A percentile compares a stretch with the other conserved stretches of the same genome.
Evolutionary conservation across 2,888 invertebrate species (phyloP).

Genomic region (Eurois occulta): DNA sequence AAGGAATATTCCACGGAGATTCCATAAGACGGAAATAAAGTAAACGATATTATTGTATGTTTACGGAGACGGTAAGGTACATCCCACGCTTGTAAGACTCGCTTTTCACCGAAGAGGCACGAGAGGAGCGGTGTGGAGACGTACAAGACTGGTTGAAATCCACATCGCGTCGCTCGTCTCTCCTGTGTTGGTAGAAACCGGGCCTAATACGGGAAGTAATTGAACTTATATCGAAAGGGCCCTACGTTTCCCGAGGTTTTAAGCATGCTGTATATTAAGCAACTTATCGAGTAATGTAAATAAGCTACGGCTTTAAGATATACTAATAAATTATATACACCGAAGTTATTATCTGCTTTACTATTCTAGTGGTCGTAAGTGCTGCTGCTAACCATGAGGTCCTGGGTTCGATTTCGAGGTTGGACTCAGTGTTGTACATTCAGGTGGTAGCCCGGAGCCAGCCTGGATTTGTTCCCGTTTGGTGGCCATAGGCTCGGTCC

Average conservation of each 20-base stretch:
- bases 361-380: background rate
- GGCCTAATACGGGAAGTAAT: background rate
- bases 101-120: background rate
- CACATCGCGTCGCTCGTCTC: background rate
- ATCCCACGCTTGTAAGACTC: constrained; percentile 5
- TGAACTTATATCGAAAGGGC: background rate
- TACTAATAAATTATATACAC: background rate
- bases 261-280: constrained; percentile 15
- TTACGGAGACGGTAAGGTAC: constrained; percentile 1
- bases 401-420: background rate
- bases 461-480: no score
- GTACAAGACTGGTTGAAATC: background rate
- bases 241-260: background rate
- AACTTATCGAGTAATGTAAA: constrained; percentile 12
- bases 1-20: background rate
- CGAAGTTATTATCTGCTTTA: background rate
- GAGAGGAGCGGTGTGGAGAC: background rate
- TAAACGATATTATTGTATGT: constrained; percentile 1
- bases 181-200: background rate
- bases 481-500: background rate
- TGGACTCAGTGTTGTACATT: background rate
- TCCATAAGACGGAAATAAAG: background rate
- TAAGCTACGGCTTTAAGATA: background rate
- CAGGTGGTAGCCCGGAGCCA: no score
- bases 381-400: background rate